Evolutionary conservation across 2,113 vertebrate species (phyloP).

Genomic region (Leuciscus idus): DNA sequence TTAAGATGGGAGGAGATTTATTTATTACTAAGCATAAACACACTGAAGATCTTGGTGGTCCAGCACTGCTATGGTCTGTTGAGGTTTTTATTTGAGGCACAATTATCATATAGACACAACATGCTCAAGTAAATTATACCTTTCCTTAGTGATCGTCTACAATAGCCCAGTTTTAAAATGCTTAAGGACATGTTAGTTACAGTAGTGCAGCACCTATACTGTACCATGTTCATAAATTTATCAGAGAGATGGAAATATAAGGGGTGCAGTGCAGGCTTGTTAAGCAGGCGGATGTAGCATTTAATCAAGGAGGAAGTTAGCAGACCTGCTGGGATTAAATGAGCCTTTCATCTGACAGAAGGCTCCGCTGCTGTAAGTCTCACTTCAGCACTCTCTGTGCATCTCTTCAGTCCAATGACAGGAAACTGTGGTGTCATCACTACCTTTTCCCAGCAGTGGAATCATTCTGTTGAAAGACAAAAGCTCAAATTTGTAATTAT

Average conservation of each 20-base stretch:
- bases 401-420: not conserved
- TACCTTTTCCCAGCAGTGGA: not conserved
- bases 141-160: not conserved
- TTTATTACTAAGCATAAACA: not conserved
- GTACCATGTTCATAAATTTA: not conserved
- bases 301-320: slow-evolving; percentile 24
- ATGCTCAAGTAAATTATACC: not conserved
- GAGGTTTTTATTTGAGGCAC: not conserved
- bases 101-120: not conserved
- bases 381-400: slow-evolving; percentile 1
- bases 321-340: slow-evolving; percentile 37
- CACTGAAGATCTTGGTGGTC: not conserved
- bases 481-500: not conserved
- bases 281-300: slow-evolving; percentile 20
- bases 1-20: slow-evolving; percentile 10
- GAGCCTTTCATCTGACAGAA: slow-evolving; percentile 40
- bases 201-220: not conserved
- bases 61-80: not conserved
- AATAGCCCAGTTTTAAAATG: not conserved
- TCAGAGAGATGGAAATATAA: not conserved
- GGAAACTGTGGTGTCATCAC: not conserved
- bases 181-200: not conserved
- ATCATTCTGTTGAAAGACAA: slow-evolving; percentile 10
- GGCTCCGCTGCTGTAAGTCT: slow-evolving; percentile 31
- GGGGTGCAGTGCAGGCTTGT: not conserved